Evolutionary conservation across 2,113 vertebrate genomes (phyloP).

Genomic region (Centropus bengalensis): DNA sequence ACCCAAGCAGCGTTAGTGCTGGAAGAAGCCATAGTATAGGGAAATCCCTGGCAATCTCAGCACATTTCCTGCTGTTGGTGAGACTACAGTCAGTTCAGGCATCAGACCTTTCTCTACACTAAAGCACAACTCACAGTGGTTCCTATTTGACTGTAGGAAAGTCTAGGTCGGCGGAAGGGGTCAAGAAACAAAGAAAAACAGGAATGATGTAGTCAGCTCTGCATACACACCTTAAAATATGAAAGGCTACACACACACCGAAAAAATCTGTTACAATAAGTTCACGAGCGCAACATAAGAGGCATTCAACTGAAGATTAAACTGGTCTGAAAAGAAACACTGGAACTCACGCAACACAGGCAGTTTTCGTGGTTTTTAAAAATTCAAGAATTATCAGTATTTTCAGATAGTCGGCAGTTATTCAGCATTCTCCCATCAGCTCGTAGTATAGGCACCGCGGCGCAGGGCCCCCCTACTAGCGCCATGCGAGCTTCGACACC

Average conservation of each 20-base stretch:
- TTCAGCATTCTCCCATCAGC: too few relatives aligned
- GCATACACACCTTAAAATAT: neutral
- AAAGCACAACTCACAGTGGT: rapidly evolving
- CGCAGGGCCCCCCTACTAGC: too few relatives aligned
- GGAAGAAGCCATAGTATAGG: neutral
- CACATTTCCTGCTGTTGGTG: neutral
- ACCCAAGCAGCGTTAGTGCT: neutral
- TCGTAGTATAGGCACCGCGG: too few relatives aligned
- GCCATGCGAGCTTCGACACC: too few relatives aligned
- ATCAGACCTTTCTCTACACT: neutral
- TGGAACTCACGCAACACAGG: too few relatives aligned
- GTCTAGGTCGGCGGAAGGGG: rapidly evolving
- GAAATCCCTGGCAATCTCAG: neutral
- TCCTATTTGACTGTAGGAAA: neutral
- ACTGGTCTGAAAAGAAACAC: too few relatives aligned
- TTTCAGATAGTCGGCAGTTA: too few relatives aligned
- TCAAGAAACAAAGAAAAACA: neutral
- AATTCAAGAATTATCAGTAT: too few relatives aligned
- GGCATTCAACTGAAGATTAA: neutral
- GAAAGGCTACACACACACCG: neutral
- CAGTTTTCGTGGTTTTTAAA: too few relatives aligned
- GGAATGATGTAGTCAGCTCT: neutral
- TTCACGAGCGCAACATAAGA: neutral
- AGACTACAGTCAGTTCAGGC: neutral
- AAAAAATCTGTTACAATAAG: neutral